Conservation (phyloP, 2,797 vertebrate species). For the Microctenopoma stevenorrisi region DNA sequence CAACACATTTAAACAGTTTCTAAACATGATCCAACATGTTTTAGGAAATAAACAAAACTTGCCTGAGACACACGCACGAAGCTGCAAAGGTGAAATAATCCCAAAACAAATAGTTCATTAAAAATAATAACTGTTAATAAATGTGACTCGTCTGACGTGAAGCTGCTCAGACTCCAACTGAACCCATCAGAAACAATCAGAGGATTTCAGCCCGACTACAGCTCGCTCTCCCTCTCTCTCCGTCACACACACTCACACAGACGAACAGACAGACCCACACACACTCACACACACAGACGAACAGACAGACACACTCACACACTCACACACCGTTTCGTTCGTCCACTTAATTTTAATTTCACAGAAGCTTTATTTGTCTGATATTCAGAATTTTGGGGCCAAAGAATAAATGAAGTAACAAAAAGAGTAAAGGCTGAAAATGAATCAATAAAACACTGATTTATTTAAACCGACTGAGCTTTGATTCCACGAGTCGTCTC, state of each 20-base stretch:
- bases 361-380: neutral
- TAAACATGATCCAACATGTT: too few species aligned
- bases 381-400: too few species aligned
- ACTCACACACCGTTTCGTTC: too few species aligned
- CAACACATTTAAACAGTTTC: too few species aligned
- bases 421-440: too few species aligned
- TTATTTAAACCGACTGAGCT: too few species aligned
- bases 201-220: slow-evolving; percentile 17
- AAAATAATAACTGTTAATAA: neutral
- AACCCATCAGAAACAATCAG: slow-evolving; percentile 17
- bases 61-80: neutral
- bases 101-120: neutral
- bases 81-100: slow-evolving; percentile 3
- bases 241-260: neutral
- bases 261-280: neutral
- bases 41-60: neutral
- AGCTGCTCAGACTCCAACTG: slow-evolving; percentile 38
- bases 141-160: slow-evolving; percentile 2
- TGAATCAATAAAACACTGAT: too few species aligned
- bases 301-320: neutral
- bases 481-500: too few species aligned
- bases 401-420: too few species aligned
- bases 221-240: slow-evolving; percentile 21
- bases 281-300: too few species aligned
- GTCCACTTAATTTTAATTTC: neutral